phyloP scores from a whole-genome alignment of 2,888 invertebrate genomes.

The Pharmacophagus antenor region DNA sequence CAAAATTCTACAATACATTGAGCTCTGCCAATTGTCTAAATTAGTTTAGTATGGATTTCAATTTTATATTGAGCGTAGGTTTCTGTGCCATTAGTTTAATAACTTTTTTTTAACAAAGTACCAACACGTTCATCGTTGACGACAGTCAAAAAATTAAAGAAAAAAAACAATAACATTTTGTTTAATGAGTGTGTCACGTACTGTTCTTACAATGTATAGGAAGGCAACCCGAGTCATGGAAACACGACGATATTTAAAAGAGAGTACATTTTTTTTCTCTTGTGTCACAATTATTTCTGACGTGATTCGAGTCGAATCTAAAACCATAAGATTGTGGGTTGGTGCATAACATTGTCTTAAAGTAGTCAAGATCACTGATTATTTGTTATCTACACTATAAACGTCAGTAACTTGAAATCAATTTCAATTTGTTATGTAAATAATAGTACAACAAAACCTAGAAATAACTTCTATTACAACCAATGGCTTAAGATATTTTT shows the following conservation, averaged over 20 bases:
- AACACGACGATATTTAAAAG: background rate
- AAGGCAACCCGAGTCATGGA: background rate
- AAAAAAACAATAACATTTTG: background rate
- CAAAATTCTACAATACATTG: background rate
- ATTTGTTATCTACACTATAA: too few relatives aligned
- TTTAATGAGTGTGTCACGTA: background rate
- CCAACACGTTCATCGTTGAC: slow-evolving; percentile 5
- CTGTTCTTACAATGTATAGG: background rate
- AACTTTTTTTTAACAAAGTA: too few relatives aligned
- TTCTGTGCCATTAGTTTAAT: background rate
- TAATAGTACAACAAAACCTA: background rate
- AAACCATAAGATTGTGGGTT: too few relatives aligned
- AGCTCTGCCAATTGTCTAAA: background rate
- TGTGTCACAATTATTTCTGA: background rate
- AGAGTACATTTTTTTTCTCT: background rate
- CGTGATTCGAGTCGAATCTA: too few relatives aligned
- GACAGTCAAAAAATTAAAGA: slow-evolving; percentile 10
- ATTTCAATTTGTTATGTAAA: too few relatives aligned
- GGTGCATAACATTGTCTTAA: background rate
- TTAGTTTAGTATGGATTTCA: too few relatives aligned
- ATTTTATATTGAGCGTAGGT: background rate
- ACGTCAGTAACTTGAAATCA: too few relatives aligned
- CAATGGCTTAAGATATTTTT: too few relatives aligned
- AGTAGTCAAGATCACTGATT: too few relatives aligned
- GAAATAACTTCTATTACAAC: too few relatives aligned